A percentile compares a stretch with the other conserved stretches of the same genome.
Conservation (phyloP, 2,797 vertebrate genomes). For the Esox masquinongy region DNA sequence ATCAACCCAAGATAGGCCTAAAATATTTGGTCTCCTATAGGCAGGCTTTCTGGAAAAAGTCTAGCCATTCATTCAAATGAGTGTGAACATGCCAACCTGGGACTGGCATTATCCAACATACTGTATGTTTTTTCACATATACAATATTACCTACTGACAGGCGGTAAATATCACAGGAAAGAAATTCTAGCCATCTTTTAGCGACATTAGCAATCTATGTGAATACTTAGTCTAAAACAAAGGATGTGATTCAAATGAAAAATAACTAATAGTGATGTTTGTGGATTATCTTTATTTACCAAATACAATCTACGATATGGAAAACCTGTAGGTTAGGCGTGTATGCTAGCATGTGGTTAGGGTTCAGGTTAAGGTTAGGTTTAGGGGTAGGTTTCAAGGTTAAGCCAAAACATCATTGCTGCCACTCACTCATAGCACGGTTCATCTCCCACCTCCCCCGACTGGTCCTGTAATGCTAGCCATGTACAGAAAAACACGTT, state of each 20-base stretch:
- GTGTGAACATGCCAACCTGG: background rate
- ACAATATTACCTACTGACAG: background rate
- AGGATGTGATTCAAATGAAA: background rate
- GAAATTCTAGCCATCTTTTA: background rate
- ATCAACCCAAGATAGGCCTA: background rate
- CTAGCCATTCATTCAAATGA: background rate
- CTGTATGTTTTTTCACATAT: background rate
- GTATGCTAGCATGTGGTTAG: background rate
- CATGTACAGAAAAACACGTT: conserved; percentile 34
- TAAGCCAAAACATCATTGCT: background rate
- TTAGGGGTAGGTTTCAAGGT: background rate
- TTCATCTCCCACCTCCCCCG: background rate
- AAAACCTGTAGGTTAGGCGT: background rate
- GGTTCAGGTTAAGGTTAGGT: background rate
- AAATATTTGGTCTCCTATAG: background rate
- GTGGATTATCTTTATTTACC: background rate
- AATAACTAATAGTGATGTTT: background rate
- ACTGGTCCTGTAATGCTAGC: conserved; percentile 6
- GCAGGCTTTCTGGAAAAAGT: background rate
- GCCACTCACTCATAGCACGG: background rate
- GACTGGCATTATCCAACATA: background rate
- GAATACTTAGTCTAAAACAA: background rate
- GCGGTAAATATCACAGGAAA: background rate
- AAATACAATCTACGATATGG: background rate
- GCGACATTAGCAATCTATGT: background rate